Evolutionary conservation across 2,888 invertebrate genomes (phyloP), one percentile per base, ranked within the genome.

Genomic region (Aphidoletes aphidimyza): DNA sequence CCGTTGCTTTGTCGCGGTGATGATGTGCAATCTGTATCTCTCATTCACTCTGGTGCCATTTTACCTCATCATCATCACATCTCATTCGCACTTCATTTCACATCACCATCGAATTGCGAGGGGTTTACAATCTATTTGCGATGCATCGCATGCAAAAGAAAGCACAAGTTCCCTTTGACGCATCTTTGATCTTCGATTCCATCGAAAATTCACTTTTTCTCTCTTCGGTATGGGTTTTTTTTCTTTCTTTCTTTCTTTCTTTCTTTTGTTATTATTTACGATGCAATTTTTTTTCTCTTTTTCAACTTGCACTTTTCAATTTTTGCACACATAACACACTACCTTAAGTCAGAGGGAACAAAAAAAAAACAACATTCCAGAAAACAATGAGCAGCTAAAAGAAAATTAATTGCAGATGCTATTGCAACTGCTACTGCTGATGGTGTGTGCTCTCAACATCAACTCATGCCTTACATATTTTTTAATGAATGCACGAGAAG

Each of bases 261-360:
- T 54, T 8, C 11, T 39, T 8, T 39, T 5, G 39, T 39, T 39
- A 39, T 54, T 69, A 69, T 69, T 69, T 69, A 69, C 69, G 30
- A 30, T 69, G 34, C 34, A 30, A 30, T 69, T 69, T 34, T 69
- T 34, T 30, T n/a, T n/a, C n/a, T n/a, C n/a, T n/a, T n/a, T n/a
- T n/a, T n/a, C n/a, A n/a, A 69, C 69, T 69, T 69, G 30, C 69
- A 69, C 69, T 69, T 69, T 69, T 69, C 69, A 69, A 5, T 69
- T 69, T 9, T 1, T 14, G n/a, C n/a, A 42, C 30, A 69, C 69
- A 69, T 69, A 30, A 69, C 69, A 69, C 11, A 0, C 30, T 34
- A 30, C 11, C 0, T n/a, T n/a, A n/a, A n/a, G n/a, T n/a, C n/a
- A n/a, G n/a, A n/a, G n/a, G n/a, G n/a, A n/a, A 8, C 3, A 30